Percentiles rank a stretch among this genome's conserved stretches.
Conservation (phyloP, 2,113 vertebrate species). For the western clawed frog (Xenopus tropicalis) region UCB_Xtro_10.0 CM004443.2:56940001-56940500, state of each 20-base stretch:
- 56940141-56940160: no score
- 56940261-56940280: slow-evolving; percentile 62
- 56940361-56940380: slow-evolving; percentile 83
- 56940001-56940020: no score
- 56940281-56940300: slow-evolving; percentile 82
- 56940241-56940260: slow-evolving; percentile 34
- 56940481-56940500: no score
- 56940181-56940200: no score
- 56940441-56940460: not conserved
- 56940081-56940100: no score
- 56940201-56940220: slow-evolving; percentile 25
- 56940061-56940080: no score
- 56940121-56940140: no score
- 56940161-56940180: no score
- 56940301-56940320: slow-evolving; percentile 91
- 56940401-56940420: slow-evolving; percentile 69
- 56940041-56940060: no score
- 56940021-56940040: no score
- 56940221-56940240: slow-evolving; percentile 67
- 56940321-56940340: slow-evolving; percentile 80
- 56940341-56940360: slow-evolving; percentile 62
- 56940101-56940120: no score
- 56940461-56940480: no score
- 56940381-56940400: slow-evolving; percentile 90
- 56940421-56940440: slow-evolving; percentile 52